Base-by-base conservation (phyloP, 2,113 vertebrate species). In the Chloroceryle aenea region DNA sequence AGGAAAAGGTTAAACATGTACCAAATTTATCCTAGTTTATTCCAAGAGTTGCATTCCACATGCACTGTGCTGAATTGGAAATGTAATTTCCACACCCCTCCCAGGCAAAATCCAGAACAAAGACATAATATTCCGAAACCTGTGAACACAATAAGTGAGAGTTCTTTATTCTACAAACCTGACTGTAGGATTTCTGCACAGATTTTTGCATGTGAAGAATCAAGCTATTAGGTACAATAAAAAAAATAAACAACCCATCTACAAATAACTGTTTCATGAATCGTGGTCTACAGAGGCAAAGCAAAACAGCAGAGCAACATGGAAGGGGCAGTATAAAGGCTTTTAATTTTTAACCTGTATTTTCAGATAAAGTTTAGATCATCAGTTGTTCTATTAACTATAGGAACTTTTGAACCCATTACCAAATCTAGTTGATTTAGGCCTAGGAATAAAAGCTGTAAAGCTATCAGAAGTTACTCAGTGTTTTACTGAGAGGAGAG, bases 1-100 rank as follows among this genome's bases (percentile, higher is more conserved):
- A 69, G 67, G 43, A 90, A 94, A 95, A 94, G 78, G 69, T 94
- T 96, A 96, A 96, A 93, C 5, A 45, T 87, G 1, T 53, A 83
- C 87, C 62, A 74, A 83, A 87, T 89, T 87, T 91, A 75, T 72
- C 73, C 74, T 58, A 42, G 63, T 93, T 93, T 94, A 91, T 95
- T 95, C 91, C 85, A 88, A 77, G 95, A 95, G 30, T n/a, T 93
- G 50, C 91, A 80, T 96, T 94, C 95, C 90, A 86, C 71, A 23
- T 90, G 72, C 63, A 27, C 71, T 78, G 47, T 74, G 52, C 47
- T 84, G 92, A 85, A 90, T 83, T 91, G 29, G 62, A 73, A 91
- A 85, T 66, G 81, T 55, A 20, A 59, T 76, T 21, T 48, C 43
- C 19, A 40, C 38, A 48, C 47, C n/a, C 9, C 38, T 40, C 36